Evolutionary conservation across 2,888 invertebrate genomes (phyloP).

Genomic region (Coelopa pilipes): DNA sequence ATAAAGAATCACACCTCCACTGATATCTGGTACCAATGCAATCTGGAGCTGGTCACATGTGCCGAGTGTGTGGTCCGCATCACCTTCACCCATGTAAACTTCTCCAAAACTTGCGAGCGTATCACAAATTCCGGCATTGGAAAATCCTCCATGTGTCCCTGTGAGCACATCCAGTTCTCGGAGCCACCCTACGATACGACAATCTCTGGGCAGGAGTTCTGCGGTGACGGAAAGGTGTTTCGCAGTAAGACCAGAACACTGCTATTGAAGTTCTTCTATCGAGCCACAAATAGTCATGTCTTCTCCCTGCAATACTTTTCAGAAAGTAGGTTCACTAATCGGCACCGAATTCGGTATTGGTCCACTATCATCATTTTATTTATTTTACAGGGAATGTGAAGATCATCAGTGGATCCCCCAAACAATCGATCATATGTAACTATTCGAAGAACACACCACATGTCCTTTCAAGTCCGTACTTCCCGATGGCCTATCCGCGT

Average conservation of each 20-base stretch:
- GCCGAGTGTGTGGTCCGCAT: slow-evolving; percentile 73
- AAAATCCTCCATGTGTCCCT: slow-evolving; percentile 66
- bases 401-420: slow-evolving; percentile 68
- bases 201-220: slow-evolving; percentile 72
- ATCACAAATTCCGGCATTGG: slow-evolving; percentile 53
- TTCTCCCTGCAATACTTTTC: slow-evolving; percentile 74
- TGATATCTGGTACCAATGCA: slow-evolving; percentile 70
- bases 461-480: slow-evolving; percentile 74
- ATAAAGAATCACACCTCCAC: slow-evolving; percentile 53
- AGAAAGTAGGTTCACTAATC: slow-evolving; percentile 70
- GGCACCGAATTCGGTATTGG: slow-evolving; percentile 3
- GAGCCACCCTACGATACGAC: slow-evolving; percentile 74
- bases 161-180: slow-evolving; percentile 74
- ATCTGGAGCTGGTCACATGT: slow-evolving; percentile 76
- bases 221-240: slow-evolving; percentile 70
- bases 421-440: slow-evolving; percentile 57
- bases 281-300: slow-evolving; percentile 71
- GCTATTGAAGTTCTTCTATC: slow-evolving; percentile 72
- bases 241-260: slow-evolving; percentile 73
- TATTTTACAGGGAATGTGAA: slow-evolving; percentile 70
- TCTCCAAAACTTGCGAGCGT: slow-evolving; percentile 61
- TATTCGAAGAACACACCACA: slow-evolving; percentile 67
- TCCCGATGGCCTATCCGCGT: slow-evolving; percentile 74
- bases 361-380: slow-evolving; percentile 6
- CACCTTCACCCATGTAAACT: slow-evolving; percentile 63